Evolutionary conservation across 2,113 vertebrate species (phyloP), one percentile per base, ranked within the genome.

Genomic region (Rattus rattus): DNA sequence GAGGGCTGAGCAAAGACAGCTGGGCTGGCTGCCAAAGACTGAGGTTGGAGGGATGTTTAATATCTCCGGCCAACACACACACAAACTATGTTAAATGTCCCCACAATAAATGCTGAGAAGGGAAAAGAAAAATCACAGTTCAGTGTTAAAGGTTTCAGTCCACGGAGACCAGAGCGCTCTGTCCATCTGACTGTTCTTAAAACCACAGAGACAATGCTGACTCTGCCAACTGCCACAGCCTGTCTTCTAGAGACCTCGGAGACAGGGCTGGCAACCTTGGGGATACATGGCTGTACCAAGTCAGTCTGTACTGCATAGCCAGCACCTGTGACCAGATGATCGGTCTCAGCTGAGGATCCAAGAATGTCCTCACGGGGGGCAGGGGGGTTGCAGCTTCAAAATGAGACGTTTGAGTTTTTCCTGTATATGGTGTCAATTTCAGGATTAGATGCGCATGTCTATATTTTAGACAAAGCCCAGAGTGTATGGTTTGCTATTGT

Each of bases 1-100:
- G 20, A 90, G 61, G 52, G 67, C 59, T 33, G 49, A 56, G 70
- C 33, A 70, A 61, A 86, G 86, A 33, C 14, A 88, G 10, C 76
- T 16, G n/a, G 92, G 86, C 30, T 59, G 43, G 9, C 49, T 85
- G 95, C 81, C 94, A 93, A 84, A 70, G 86, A 91, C 92, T 91
- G 91, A 94, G 65, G 69, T 67, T 91, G 85, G 77, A 69, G 5
- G 70, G 77, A 75, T 47, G 67, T 79, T 83, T 94, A 92, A 90
- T n/a, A 83, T 77, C 89, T 22, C n/a, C 81, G 75, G 49, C 88
- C 89, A 47, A 67, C 26, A 92, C 84, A 94, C 70, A 91, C 17
- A 63, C 36, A 63, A 14, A 17, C 69, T 24, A 63, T 0, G 1
- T 70, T 63, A 39, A 77, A 75, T 67, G 67, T 54, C 87, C 63